Conservation (phyloP, 1,140 invertebrate species). For the Drosophila santomea region DNA sequence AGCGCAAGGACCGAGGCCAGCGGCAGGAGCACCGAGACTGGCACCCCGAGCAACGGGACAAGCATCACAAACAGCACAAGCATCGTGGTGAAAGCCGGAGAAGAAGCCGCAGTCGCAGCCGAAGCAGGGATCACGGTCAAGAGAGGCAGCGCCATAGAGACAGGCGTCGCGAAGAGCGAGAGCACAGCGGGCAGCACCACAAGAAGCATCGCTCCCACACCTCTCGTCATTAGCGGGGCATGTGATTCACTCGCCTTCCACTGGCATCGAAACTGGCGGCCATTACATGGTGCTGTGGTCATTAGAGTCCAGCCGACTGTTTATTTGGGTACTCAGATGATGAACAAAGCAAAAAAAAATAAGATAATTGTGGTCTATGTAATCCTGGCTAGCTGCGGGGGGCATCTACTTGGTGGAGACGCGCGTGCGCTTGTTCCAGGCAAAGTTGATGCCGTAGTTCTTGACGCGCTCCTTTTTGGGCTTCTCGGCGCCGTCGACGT, state of each 20-base stretch:
- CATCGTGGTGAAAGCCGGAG: background rate
- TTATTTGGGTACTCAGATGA: constrained; percentile 25
- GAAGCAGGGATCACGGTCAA: background rate
- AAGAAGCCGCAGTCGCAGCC: constrained; percentile 5
- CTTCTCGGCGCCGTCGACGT: constrained; percentile 89
- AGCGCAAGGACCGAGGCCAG: background rate
- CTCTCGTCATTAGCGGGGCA: background rate
- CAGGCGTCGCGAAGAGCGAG: background rate
- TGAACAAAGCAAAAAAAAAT: constrained; percentile 41
- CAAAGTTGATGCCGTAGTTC: constrained; percentile 96
- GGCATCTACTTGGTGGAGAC: constrained; percentile 94
- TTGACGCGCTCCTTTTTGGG: constrained; percentile 92
- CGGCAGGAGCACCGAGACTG: background rate
- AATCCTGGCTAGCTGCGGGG: background rate
- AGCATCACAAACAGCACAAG: background rate
- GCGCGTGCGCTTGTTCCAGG: constrained; percentile 98
- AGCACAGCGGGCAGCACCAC: background rate
- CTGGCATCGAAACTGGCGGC: too few relatives aligned
- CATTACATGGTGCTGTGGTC: background rate
- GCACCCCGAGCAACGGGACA: background rate
- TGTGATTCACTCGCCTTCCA: background rate
- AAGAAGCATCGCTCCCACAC: background rate
- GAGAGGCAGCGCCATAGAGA: background rate
- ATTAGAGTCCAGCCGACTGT: constrained; percentile 5
- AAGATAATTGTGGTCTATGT: constrained; percentile 21